Conservation (phyloP, 2,113 vertebrate species). For the Micronycteris hirsuta region DNA sequence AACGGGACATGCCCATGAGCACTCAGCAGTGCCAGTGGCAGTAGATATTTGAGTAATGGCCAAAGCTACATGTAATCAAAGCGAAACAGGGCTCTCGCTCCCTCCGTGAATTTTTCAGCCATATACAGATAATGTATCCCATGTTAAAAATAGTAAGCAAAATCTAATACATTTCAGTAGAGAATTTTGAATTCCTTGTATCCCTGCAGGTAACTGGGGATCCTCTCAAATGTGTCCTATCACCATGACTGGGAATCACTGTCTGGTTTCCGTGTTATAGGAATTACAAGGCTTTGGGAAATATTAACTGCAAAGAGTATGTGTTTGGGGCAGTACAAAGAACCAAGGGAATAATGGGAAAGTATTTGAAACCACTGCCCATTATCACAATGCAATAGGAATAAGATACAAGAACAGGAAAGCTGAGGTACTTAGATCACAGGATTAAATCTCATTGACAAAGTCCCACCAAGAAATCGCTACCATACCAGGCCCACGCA, state of each 20-base stretch:
- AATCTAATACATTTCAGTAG: not conserved
- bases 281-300: not conserved
- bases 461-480: not conserved
- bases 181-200: not conserved
- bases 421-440: not conserved
- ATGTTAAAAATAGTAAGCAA: conserved; percentile 29
- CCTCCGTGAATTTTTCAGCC: not conserved
- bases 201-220: not conserved
- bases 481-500: not conserved
- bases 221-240: not conserved
- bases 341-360: not conserved
- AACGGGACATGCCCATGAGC: not conserved
- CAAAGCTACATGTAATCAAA: not conserved
- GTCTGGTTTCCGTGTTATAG: not conserved
- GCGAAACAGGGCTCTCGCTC: not conserved
- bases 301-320: not conserved
- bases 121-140: not conserved
- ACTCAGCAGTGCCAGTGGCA: not conserved
- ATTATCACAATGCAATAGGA: not conserved
- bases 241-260: not conserved
- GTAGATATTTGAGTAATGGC: not conserved
- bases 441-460: conserved; percentile 10
- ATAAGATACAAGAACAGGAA: not conserved
- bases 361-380: not conserved
- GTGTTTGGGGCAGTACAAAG: not conserved